Percentiles rank a stretch among this genome's conserved stretches.
Conservation (phyloP, 2,888 invertebrate species). For the Masnerella sp. region DNA sequence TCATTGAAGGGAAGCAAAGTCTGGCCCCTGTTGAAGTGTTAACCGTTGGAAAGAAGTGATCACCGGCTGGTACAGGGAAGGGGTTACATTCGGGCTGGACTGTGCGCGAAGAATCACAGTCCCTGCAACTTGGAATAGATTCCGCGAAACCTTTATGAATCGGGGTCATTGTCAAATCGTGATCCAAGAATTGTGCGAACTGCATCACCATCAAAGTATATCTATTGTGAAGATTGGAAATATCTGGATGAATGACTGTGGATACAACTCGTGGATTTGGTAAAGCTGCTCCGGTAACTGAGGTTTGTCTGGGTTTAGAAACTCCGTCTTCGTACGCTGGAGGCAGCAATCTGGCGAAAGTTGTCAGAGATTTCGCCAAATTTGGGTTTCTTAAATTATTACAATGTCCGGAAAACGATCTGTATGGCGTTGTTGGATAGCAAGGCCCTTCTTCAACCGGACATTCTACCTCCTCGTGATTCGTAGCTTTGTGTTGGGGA, state of each 20-base stretch:
- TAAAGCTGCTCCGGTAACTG: conserved; percentile 86
- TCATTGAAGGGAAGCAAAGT: conserved; percentile 92
- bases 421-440: conserved; percentile 84
- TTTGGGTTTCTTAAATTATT: conserved; percentile 91
- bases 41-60: conserved; percentile 92
- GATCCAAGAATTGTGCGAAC: conserved; percentile 95
- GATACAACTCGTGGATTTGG: conserved; percentile 93
- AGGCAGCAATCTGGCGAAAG: conserved; percentile 90
- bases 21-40: conserved; percentile 90
- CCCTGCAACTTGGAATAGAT: conserved; percentile 92
- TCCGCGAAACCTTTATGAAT: conserved; percentile 94
- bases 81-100: conserved; percentile 97
- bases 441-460: conserved; percentile 85
- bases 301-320: conserved; percentile 86
- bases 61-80: conserved; percentile 91
- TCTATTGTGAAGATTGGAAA: conserved; percentile 91
- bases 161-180: conserved; percentile 96
- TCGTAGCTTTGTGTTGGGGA: conserved; percentile 80
- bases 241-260: conserved; percentile 93
- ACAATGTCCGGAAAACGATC: conserved; percentile 90
- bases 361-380: conserved; percentile 90
- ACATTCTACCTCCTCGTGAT: conserved; percentile 84
- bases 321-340: conserved; percentile 94
- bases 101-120: conserved; percentile 91
- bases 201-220: conserved; percentile 97